Conservation (phyloP, 2,113 vertebrate species). For the Brevimyrus niger region DNA sequence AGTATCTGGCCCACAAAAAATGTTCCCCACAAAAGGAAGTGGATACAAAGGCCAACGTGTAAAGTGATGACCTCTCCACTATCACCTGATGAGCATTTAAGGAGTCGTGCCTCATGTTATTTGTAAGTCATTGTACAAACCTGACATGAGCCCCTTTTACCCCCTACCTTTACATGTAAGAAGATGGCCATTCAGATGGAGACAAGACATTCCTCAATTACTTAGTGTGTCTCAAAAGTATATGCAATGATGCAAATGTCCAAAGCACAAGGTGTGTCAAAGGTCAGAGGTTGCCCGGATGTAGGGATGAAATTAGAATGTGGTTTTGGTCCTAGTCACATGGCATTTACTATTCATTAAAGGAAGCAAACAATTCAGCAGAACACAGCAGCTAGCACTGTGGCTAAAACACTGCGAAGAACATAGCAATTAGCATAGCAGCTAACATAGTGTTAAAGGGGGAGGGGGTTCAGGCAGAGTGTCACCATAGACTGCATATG, state of each 20-base stretch:
- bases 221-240: background rate
- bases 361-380: background rate
- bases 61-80: conserved; percentile 46
- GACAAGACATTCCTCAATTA: background rate
- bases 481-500: background rate
- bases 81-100: conserved; percentile 39
- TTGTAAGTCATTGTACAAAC: conserved; percentile 12
- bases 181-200: background rate
- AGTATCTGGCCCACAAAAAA: background rate
- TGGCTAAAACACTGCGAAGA: background rate
- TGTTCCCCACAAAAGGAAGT: background rate
- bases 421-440: background rate
- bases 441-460: background rate
- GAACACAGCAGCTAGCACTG: background rate
- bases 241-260: background rate
- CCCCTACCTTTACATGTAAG: background rate
- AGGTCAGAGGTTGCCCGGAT: background rate
- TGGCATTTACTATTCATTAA: background rate
- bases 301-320: background rate
- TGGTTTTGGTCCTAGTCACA: background rate
- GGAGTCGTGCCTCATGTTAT: conserved; percentile 54
- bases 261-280: background rate
- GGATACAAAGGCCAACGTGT: conserved; percentile 20
- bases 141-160: background rate
- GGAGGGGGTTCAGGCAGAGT: background rate